Evolutionary conservation across 1,140 invertebrate species (phyloP).

Genomic region (Aphelenchoides avenae): DNA sequence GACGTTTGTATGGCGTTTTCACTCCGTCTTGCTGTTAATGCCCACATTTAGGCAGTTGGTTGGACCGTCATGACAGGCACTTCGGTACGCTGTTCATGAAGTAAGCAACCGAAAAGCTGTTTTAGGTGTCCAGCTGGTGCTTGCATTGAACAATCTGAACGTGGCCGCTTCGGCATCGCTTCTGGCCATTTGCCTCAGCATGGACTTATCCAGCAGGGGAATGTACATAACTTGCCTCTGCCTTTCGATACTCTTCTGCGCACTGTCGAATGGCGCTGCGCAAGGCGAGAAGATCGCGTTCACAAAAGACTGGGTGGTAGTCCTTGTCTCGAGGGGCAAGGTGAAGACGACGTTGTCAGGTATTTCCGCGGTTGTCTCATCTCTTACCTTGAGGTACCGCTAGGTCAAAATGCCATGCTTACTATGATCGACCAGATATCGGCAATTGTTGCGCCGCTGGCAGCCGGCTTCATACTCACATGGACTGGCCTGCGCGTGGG

Average conservation of each 20-base stretch:
- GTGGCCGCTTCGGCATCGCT: slow-evolving; percentile 25
- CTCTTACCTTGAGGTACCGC: too few species aligned
- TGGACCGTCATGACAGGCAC: slow-evolving; percentile 26
- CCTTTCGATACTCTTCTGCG: slow-evolving; percentile 36
- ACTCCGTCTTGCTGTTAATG: too few species aligned
- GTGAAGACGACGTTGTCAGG: slow-evolving; percentile 8
- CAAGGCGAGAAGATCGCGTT: slow-evolving; percentile 49
- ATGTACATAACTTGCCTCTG: slow-evolving; percentile 25
- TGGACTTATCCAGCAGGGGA: background rate
- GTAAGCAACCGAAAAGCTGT: slow-evolving; percentile 2
- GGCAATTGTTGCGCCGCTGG: slow-evolving; percentile 37
- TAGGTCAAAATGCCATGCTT: slow-evolving; percentile 40
- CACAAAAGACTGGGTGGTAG: slow-evolving; percentile 50
- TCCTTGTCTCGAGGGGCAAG: slow-evolving; percentile 34
- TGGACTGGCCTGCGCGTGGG: too few species aligned
- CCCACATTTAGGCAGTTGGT: too few species aligned
- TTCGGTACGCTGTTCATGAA: background rate
- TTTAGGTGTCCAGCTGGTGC: slow-evolving; percentile 28
- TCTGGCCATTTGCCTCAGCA: slow-evolving; percentile 17
- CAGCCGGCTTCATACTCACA: slow-evolving; percentile 31
- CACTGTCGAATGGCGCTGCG: slow-evolving; percentile 39
- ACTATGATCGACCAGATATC: slow-evolving; percentile 42
- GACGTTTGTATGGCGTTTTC: too few species aligned
- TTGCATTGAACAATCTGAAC: slow-evolving; percentile 27
- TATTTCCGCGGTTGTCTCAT: too few species aligned